Evolutionary conservation across 2,113 vertebrate genomes (phyloP).

Genomic region (Poeciliopsis occidentalis): DNA sequence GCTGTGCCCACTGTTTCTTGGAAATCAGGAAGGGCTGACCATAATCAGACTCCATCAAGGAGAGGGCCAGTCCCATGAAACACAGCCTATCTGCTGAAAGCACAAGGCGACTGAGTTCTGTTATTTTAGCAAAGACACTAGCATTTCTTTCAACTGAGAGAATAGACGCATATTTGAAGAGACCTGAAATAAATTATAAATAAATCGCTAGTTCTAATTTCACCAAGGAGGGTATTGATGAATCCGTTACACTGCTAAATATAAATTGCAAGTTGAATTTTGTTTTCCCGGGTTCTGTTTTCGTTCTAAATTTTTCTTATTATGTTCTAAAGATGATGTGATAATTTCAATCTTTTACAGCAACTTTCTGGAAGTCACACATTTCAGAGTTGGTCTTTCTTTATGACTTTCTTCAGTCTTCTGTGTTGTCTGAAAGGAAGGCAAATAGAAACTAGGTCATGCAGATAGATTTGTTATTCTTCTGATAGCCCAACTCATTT

Average conservation of each 20-base stretch:
- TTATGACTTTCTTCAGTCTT: not conserved
- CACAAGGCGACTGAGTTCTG: not conserved
- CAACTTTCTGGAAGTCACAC: not conserved
- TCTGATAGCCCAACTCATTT: not conserved
- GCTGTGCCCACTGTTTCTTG: not conserved
- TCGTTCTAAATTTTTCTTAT: not conserved
- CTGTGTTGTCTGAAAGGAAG: not conserved
- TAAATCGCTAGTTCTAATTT: not conserved
- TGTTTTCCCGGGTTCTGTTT: not conserved
- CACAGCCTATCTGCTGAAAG: slow-evolving; percentile 1
- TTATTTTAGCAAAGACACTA: not conserved
- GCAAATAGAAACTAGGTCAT: not conserved
- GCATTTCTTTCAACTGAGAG: not conserved
- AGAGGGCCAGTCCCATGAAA: not conserved
- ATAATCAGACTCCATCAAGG: slow-evolving; percentile 1
- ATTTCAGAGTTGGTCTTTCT: not conserved
- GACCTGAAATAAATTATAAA: not conserved
- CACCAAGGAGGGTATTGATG: too few relatives aligned
- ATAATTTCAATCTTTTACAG: not conserved
- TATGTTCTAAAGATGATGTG: not conserved
- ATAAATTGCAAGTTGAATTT: not conserved
- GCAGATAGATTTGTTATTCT: not conserved
- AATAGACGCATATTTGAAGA: not conserved
- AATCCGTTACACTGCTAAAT: too few relatives aligned
- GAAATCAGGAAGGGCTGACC: slow-evolving; percentile 15